Conservation (phyloP, 2,888 invertebrate genomes). For the Drosophila nigritarsus region DNA sequence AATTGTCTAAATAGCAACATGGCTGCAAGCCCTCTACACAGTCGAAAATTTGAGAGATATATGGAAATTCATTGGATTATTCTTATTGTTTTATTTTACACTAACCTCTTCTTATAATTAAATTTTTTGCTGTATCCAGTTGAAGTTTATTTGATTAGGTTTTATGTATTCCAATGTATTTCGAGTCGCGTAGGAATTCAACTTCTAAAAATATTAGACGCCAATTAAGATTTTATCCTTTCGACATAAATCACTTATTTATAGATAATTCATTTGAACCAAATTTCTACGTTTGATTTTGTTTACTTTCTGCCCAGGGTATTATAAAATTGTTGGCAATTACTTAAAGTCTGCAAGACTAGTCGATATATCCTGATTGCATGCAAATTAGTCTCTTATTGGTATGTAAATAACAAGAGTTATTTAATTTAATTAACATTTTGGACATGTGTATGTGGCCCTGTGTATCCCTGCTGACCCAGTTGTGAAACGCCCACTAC, state of each 20-base stretch:
- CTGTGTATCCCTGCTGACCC: conserved; percentile 44
- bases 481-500: conserved; percentile 36
- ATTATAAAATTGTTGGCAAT: background rate
- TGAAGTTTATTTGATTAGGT: background rate
- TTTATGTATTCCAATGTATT: background rate
- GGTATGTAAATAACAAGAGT: background rate
- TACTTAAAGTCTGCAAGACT: background rate
- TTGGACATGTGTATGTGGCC: background rate
- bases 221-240: background rate
- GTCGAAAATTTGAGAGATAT: background rate
- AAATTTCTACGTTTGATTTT: background rate
- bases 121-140: background rate
- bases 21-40: conserved; percentile 18
- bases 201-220: background rate
- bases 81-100: background rate
- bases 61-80: background rate
- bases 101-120: background rate
- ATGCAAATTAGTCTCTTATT: background rate
- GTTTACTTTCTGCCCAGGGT: background rate
- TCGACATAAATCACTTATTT: background rate
- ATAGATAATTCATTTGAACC: background rate
- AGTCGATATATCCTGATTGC: background rate
- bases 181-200: background rate
- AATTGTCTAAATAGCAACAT: conserved; percentile 60
- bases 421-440: background rate